Percentiles rank a stretch among this genome's conserved stretches.
Evolutionary conservation across 1,140 invertebrate genomes (phyloP).

Genomic region (Arion vulgaris): DNA sequence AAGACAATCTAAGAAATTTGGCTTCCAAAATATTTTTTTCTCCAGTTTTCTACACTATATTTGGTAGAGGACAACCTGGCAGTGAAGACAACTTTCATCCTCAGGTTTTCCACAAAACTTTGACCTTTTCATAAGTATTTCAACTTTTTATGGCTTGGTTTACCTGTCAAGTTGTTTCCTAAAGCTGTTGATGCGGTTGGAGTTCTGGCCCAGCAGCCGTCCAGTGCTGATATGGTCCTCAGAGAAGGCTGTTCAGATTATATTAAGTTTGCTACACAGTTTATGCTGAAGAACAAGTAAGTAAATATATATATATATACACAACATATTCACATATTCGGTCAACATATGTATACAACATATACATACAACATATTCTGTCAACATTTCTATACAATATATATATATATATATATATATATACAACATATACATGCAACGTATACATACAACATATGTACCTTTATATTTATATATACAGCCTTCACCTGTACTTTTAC

Average conservation of each 20-base stretch:
- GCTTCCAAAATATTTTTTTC: slow-evolving; percentile 66
- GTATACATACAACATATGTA: too few relatives aligned
- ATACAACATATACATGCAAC: too few relatives aligned
- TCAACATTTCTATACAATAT: too few relatives aligned
- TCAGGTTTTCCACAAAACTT: slow-evolving; percentile 60
- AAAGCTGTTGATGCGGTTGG: slow-evolving; percentile 62
- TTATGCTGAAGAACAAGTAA: slow-evolving; percentile 54
- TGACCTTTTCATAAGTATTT: slow-evolving; percentile 71
- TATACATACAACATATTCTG: too few relatives aligned
- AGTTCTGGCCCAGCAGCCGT: slow-evolving; percentile 59
- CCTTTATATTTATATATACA: too few relatives aligned
- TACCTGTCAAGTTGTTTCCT: slow-evolving; percentile 67
- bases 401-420: too few relatives aligned
- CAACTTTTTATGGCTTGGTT: slow-evolving; percentile 70
- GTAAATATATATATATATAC: not conserved
- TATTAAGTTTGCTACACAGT: slow-evolving; percentile 64
- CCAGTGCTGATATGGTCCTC: slow-evolving; percentile 58
- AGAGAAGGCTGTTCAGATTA: slow-evolving; percentile 68
- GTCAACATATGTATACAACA: too few relatives aligned
- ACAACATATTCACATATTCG: too few relatives aligned
- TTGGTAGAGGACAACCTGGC: slow-evolving; percentile 53
- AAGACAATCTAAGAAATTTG: slow-evolving; percentile 62
- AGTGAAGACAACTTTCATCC: slow-evolving; percentile 58
- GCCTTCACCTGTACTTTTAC: too few relatives aligned
- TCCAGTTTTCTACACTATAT: slow-evolving; percentile 70